Evolutionary conservation across 2,113 vertebrate genomes (phyloP).

Genomic region (Galeopterus variegatus): DNA sequence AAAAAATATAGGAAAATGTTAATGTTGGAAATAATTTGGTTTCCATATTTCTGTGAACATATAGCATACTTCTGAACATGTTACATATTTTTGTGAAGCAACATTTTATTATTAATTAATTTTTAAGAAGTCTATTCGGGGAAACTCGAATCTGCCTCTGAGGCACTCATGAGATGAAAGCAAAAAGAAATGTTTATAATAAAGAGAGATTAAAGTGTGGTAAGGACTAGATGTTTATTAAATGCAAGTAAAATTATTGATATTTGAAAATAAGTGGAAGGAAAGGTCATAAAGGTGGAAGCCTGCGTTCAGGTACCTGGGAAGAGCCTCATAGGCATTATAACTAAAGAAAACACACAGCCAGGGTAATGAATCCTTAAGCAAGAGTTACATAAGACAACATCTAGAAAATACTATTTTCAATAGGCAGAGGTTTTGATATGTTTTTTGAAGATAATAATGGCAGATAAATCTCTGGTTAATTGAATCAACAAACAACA

Average conservation of each 20-base stretch:
- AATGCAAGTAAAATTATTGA: background rate
- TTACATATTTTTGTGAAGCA: background rate
- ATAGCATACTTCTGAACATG: background rate
- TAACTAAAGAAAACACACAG: background rate
- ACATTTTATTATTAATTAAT: background rate
- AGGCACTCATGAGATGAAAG: background rate
- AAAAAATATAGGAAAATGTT: background rate
- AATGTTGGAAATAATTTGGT: constrained; percentile 5
- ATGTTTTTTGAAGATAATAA: background rate
- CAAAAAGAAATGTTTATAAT: background rate
- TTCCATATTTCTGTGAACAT: background rate
- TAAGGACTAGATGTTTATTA: background rate
- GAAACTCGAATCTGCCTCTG: background rate
- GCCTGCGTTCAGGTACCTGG: background rate
- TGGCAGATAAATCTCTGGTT: background rate
- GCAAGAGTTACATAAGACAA: background rate
- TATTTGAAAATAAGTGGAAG: background rate
- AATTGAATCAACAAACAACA: background rate
- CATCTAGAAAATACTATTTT: background rate
- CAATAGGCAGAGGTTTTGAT: background rate
- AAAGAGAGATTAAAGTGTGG: background rate
- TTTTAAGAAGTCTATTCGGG: background rate
- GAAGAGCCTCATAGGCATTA: background rate
- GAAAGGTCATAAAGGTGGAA: background rate
- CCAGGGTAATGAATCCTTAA: background rate